Percentiles rank a stretch among this genome's conserved stretches.
Conservation (phyloP, 1,140 invertebrate genomes). For the Hydropsyche tenuis region DNA sequence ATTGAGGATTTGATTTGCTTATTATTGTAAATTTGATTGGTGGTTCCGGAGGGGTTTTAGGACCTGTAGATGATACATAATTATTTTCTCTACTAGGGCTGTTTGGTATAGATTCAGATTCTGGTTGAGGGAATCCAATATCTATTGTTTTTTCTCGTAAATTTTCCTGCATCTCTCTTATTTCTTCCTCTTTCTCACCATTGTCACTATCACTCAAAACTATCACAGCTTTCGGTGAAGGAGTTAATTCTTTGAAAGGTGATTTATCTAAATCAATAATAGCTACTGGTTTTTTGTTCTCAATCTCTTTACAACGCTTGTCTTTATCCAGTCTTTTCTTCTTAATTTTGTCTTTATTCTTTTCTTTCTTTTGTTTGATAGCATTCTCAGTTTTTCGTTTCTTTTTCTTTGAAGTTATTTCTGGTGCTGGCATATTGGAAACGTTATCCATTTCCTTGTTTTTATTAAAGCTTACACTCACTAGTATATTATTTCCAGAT, state of each 20-base stretch:
- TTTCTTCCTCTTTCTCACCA: constrained; percentile 57
- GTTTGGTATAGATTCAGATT: constrained; percentile 51
- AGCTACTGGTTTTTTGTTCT: constrained; percentile 76
- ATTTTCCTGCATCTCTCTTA: constrained; percentile 53
- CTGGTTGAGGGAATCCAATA: constrained; percentile 53
- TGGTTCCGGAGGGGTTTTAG: constrained; percentile 56
- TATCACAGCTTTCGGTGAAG: constrained; percentile 80
- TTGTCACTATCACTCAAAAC: constrained; percentile 83
- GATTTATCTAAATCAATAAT: constrained; percentile 85
- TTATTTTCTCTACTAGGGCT: constrained; percentile 56
- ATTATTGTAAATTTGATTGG: constrained; percentile 51
- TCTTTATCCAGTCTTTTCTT: constrained; percentile 61
- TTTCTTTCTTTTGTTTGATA: constrained; percentile 61
- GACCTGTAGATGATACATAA: constrained; percentile 57
- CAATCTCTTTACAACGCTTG: constrained; percentile 61
- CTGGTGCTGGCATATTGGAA: constrained; percentile 54
- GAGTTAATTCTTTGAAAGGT: constrained; percentile 80
- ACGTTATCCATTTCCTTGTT: constrained; percentile 66
- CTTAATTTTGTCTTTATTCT: constrained; percentile 58
- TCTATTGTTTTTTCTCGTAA: constrained; percentile 47
- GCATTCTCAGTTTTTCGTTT: constrained; percentile 60
- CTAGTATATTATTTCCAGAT: constrained; percentile 89
- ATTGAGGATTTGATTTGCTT: constrained; percentile 47
- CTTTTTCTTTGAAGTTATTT: constrained; percentile 55
- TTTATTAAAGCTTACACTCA: constrained; percentile 89